Base-by-base conservation (phyloP, 2,888 invertebrate species). In the Nomada ferruginata region DNA sequence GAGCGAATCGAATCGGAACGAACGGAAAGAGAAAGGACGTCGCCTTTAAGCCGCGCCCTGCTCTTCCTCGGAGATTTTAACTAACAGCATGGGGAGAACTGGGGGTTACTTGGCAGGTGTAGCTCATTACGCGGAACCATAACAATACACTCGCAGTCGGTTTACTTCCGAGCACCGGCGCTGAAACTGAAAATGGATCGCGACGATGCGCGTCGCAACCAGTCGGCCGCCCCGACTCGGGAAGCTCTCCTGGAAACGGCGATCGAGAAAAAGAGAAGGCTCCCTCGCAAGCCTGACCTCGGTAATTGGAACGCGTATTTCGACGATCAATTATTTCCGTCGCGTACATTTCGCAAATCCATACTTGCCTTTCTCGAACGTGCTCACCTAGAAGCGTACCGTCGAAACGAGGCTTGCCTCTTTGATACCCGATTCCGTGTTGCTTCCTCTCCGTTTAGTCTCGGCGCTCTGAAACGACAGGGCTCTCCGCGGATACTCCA, bases 381-480 rank as follows among this genome's bases (percentile, higher is more conserved):
- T 29, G 44, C 66, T 74, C 53, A 26, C 61, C 55, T 13, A 15
- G 61, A 61, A 61, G 18, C 59, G 52, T 70, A 18, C 44, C 26
- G n/a, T 59, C 65, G 66, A 23, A 69, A 57, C 79, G 68, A 70
- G 53, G 76, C 52, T 69, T 79, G 55, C 75, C 75, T 50, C 78
- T 79, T 69, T 75, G 78, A 79, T 79, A 75, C 57, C 55, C 75
- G 68, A 79, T 75, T 75, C 78, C 61, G 78, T 75, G 63, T 79
- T 68, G 66, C 23, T 66, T 18, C 71, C 15, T 3, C 47, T 2
- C 47, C 7, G 36, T 36, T 36, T 5, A 36, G 60, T 52, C 55
- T 5, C 72, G n/a, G 23, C n/a, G 57, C 42, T 47, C 65, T 29
- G 74, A 13, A 23, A 61, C 61, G 47, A 44, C 47, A 44, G 57